These are phyloP conservation scores for Crepidodera aurea DNA, from an alignment of 2,888 invertebrate species.

Conservation along the genomic window DNA sequence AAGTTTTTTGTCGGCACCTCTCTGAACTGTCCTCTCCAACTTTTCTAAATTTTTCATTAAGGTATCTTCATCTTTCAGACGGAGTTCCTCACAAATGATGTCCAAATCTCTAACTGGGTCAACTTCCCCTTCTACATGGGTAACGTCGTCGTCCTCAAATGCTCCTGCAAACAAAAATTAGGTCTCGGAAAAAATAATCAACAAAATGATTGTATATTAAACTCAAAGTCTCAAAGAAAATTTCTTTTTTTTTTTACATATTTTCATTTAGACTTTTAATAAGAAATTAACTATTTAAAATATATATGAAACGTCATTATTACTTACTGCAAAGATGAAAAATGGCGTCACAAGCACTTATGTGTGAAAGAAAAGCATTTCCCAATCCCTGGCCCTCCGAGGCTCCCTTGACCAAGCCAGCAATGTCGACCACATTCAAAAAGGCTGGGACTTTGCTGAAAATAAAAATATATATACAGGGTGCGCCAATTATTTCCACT, in stretches of 20 bases:
- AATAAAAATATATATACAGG: too few species aligned
- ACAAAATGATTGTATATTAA: not conserved
- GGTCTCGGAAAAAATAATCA: not conserved
- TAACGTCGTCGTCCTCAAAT: constrained; percentile 97
- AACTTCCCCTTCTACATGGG: constrained; percentile 98
- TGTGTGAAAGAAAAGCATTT: constrained; percentile 98
- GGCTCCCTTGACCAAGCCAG: constrained; percentile 97
- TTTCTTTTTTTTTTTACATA: too few species aligned
- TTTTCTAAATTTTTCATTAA: constrained; percentile 84
- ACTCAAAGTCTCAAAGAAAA: too few species aligned
- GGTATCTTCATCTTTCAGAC: constrained; percentile 93
- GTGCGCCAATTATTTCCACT: too few species aligned
- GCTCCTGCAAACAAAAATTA: constrained; percentile 70
- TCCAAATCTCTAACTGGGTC: constrained; percentile 96
- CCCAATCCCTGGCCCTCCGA: constrained; percentile 98
- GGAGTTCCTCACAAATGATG: constrained; percentile 94
- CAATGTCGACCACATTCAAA: constrained; percentile 97
- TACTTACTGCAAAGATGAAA: constrained; percentile 95
- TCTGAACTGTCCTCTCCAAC: constrained; percentile 80
- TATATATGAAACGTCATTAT: too few species aligned
- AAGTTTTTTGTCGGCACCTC: constrained; percentile 91
- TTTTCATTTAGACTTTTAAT: too few species aligned
- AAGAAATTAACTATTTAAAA: too few species aligned
- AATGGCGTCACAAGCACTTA: constrained; percentile 97
- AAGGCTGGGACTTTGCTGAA: constrained; percentile 98